Base-by-base conservation (phyloP, 2,888 invertebrate species). In the Tenthredo mesomela region DNA sequence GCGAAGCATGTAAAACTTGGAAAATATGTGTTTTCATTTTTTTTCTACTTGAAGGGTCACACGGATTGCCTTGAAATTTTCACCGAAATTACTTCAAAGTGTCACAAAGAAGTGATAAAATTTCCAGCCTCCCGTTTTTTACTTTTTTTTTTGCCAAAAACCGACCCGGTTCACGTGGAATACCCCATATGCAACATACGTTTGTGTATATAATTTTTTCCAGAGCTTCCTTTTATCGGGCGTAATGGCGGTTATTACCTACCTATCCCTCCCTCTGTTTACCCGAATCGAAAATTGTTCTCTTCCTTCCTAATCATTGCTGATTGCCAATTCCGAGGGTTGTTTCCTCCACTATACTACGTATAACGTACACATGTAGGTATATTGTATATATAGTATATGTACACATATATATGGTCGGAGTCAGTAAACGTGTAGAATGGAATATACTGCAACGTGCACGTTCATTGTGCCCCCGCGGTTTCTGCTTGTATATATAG, bases 321-420 rank as follows among this genome's bases (percentile, higher is more conserved):
- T 70, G 82, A 82, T 82, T 82, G 82, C 29, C 82, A 82, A 82
- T 82, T 82, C 67, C 82, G 82, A 82, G 65, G 50, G 67, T 25
- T 80, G 80, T 10, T 25, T 54, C 54, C 50, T n/a, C n/a, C 71
- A n/a, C 40, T 10, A 54, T 18, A 77, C 29, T 7, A 50, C 29
- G n/a, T 7, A 29, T 15, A 43, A 7, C 10, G n/a, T 43, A 40
- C n/a, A 43, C 12, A 43, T 40, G n/a, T 15, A 65, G 25, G 15
- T 65, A 65, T 33, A 65, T 65, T 7, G 10, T 65, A 29, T 29
- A 67, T 33, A 18, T 15, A 5, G 33, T 18, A 18, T 33, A 6
- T 67, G 6, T 33, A 67, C 2, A 67, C 15, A 15, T 0, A 67
- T 67, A 67, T 6, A 18, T 67, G 33, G 33, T 33, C 33, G 67